Base-by-base conservation (phyloP, 2,797 vertebrate genomes). In the Sebastes wilsoni region DNA sequence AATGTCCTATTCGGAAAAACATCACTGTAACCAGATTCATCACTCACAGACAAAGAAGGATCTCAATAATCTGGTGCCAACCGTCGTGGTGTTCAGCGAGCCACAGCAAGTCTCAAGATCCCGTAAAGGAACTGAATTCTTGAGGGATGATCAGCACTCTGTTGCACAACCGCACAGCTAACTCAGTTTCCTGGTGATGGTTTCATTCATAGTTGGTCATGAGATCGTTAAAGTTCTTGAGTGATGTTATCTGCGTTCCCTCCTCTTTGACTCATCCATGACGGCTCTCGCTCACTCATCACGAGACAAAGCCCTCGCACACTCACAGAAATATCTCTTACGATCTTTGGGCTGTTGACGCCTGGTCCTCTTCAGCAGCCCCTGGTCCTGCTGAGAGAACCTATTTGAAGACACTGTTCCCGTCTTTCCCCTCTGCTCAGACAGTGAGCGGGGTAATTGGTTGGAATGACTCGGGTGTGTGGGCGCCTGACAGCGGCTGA, bases 391-490 rank as follows among this genome's bases (percentile, higher is more conserved):
- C 65, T 74, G 54, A 46, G 82, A 67, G 61, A 69, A 58, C 42
- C 75, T 61, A 64, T 83, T 77, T 79, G 56, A 81, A 89, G 85
- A 77, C 11, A 23, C 55, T 18, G 32, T 22, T 77, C 14, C 22
- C 28, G 32, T 79, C 65, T 61, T 79, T 81, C 61, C 71, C 66
- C 72, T 42, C 14, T n/a, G 71, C 80, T 83, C 83, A 81, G 76
- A 82, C 82, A 36, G 59, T 54, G 81, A 81, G 71, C 42, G 36
- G 81, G 69, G 72, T 93, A 91, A 94, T 93, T 91, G 90, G 88
- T 68, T 78, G 82, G 75, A 92, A 91, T 88, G 81, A 92, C 75
- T 85, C 25, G 38, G 61, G 56, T 77, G 85, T 87, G 91, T 89
- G 83, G 87, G 91, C 65, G 74, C 83, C 75, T 79, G 87, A 82